phyloP scores from a whole-genome alignment of 35 echinoderm and acorn worm genomes.

The Lytechinus variegatus region DNA sequence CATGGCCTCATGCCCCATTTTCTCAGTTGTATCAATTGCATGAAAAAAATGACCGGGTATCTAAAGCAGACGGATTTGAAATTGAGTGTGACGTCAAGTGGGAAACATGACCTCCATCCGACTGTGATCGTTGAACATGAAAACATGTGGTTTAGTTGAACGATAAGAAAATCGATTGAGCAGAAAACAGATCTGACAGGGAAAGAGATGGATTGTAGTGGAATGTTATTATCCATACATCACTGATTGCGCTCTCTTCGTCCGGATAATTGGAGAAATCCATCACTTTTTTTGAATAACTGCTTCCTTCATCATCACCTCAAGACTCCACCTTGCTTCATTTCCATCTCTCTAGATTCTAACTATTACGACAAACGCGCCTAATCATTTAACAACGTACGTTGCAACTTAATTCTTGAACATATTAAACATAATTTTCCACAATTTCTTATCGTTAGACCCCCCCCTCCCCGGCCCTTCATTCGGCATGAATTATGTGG shows the following conservation, averaged over 20 bases:
- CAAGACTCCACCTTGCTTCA: background rate
- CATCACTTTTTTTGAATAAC: background rate
- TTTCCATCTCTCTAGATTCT: too few species aligned
- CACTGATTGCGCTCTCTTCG: background rate
- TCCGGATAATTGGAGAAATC: background rate
- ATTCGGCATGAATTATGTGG: background rate
- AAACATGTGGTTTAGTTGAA: background rate
- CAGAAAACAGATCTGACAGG: background rate
- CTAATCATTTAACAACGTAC: background rate
- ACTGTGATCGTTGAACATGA: background rate
- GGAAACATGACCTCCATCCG: background rate
- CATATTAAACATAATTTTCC: too few species aligned
- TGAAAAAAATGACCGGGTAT: background rate
- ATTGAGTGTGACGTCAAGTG: constrained; percentile 7
- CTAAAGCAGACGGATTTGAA: constrained; percentile 36
- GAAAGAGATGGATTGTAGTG: background rate
- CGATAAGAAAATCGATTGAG: background rate
- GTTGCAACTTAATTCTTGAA: too few species aligned
- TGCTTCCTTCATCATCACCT: background rate
- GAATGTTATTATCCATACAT: constrained; percentile 20
- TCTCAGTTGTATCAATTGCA: background rate
- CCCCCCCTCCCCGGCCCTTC: background rate
- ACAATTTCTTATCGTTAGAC: background rate
- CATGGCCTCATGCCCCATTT: background rate
- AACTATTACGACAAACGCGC: background rate